Conservation (phyloP, 2,113 vertebrate genomes). For the Petrocephalus microphthalmus region DNA sequence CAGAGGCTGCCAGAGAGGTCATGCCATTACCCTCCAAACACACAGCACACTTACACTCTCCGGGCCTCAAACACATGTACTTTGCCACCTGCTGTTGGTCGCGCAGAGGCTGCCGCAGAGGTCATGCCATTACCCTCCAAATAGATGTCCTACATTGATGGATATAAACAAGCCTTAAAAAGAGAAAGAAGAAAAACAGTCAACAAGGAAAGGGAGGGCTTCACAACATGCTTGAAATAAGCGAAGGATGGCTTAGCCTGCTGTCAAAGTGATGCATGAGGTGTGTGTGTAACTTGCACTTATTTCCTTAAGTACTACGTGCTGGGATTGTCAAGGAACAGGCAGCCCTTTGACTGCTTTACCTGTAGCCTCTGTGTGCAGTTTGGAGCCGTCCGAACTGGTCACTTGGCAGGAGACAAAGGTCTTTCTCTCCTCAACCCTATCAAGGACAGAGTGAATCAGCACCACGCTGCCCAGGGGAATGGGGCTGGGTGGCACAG, state of each 20-base stretch:
- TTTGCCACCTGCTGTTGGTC: neutral
- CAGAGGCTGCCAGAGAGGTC: neutral
- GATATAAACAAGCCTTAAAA: slow-evolving; percentile 58
- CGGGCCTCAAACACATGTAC: neutral
- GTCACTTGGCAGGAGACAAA: slow-evolving; percentile 56
- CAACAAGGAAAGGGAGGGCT: neutral
- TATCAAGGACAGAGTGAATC: slow-evolving; percentile 51
- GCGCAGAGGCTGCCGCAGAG: neutral
- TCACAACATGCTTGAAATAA: neutral
- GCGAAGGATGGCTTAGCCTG: neutral
- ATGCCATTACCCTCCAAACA: slow-evolving; percentile 31
- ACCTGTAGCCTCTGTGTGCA: slow-evolving; percentile 65
- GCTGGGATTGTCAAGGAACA: neutral
- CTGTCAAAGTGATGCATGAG: neutral
- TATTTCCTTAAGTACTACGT: no score
- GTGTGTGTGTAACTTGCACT: neutral
- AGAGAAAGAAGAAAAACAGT: neutral
- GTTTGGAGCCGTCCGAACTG: slow-evolving; percentile 52
- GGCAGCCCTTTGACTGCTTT: neutral
- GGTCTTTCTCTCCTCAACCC: slow-evolving; percentile 52
- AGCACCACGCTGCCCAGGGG: slow-evolving; percentile 60
- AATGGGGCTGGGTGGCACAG: slow-evolving; percentile 47
- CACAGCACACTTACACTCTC: neutral
- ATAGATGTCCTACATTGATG: slow-evolving; percentile 44
- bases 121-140: slow-evolving; percentile 34